Base-by-base conservation (phyloP, 2,888 invertebrate species). In the Lordiphosa andalusiaca region DNA sequence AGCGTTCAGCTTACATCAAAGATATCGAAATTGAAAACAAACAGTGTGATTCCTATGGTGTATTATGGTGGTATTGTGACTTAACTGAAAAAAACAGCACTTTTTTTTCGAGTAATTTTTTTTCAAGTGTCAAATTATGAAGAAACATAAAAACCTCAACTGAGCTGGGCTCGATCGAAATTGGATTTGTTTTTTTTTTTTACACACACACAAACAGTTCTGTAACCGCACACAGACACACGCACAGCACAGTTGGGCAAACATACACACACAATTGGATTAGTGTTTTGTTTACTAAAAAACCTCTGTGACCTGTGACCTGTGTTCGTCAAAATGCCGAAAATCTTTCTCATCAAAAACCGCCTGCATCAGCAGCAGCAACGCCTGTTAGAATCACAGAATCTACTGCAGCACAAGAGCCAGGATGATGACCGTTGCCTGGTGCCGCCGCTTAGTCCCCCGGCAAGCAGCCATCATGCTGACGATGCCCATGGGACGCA, bases 291-390 rank as follows among this genome's bases (percentile, higher is more conserved):
- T 84, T 81, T 21, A 41, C 44, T n/a, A n/a, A 44, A 53, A 33
- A 16, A 35, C 21, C 30, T 21, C 52, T 55, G 49, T 23, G 36
- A 35, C 58, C 61, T 30, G 38, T 50, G 35, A 44, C 63, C 53
- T 66, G 65, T 56, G 51, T 51, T 38, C 21, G 10, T 33, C 42
- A 21, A 41, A 85, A 96, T 96, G 96, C 96, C 96, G 92, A 96
- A 96, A 92, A 96, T 96, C 90, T 96, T 96, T 91, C 91, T 96
- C 85, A 95, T 96, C 86, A 96, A 96, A 91, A 95, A 96, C 90
- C 93, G 96, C 89, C 92, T 96, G 91, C 95, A 95, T 85, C 95
- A 96, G 93, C 96, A 96, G 92, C 96, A 96, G 91, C 92, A 95
- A 87, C 92, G 94, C 85, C 91, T 96, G 88, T 91, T 94, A 90